Percentiles rank a stretch among this genome's conserved stretches.
Evolutionary conservation across 92 coral and sea anemone genomes (phyloP).

Genomic region (Palythoa grandis): DNA sequence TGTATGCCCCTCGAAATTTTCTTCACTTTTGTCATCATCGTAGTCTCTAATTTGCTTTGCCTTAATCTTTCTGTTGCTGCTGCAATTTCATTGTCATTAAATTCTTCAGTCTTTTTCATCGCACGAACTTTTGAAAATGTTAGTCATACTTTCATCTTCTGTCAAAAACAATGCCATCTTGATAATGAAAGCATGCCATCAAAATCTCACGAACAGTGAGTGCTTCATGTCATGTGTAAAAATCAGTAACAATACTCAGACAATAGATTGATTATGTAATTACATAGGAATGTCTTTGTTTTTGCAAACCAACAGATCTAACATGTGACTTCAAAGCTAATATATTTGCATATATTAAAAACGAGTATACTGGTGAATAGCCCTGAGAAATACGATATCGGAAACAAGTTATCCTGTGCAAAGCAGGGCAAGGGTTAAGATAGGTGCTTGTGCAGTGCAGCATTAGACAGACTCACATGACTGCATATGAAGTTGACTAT

Average conservation of each 20-base stretch:
- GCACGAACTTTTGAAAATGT: conserved; percentile 10
- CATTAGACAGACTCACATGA: no score
- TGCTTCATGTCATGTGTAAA: background rate
- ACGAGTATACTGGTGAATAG: conserved; percentile 19
- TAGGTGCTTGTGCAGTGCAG: no score
- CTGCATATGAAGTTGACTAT: no score
- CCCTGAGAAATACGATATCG: conserved; percentile 6
- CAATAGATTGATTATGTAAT: conserved; percentile 2
- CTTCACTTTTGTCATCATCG: background rate
- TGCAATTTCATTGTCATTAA: conserved; percentile 7
- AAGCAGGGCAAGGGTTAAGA: background rate
- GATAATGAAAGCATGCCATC: conserved; percentile 1
- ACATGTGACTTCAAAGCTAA: background rate
- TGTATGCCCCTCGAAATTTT: conserved; percentile 13
- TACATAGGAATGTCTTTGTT: background rate
- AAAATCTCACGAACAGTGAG: conserved; percentile 6
- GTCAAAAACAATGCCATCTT: background rate
- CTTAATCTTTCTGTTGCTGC: conserved; percentile 7
- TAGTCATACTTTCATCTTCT: background rate
- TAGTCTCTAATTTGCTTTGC: conserved; percentile 5
- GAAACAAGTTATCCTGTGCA: conserved; percentile 8
- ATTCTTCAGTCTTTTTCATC: conserved; percentile 26
- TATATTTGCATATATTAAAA: conserved; percentile 6
- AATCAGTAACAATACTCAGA: background rate
- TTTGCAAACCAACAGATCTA: background rate